Evolutionary conservation across 2,113 vertebrate genomes (phyloP).

Genomic region (Rhea pennata): DNA sequence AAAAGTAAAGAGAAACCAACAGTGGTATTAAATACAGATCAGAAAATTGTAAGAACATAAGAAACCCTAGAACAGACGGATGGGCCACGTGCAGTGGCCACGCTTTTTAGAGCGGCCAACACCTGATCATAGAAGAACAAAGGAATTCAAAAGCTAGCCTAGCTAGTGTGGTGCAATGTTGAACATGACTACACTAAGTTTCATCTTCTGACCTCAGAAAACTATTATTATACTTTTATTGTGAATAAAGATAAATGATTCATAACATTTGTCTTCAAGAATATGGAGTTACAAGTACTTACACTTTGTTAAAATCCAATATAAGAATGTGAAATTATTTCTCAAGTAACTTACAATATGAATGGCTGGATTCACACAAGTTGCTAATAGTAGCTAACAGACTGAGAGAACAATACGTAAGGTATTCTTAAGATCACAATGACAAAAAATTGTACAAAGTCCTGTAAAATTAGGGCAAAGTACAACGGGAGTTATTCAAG

Average conservation of each 20-base stretch:
- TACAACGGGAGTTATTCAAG: conserved; percentile 44
- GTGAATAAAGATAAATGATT: not conserved
- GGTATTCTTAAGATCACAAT: conserved; percentile 54
- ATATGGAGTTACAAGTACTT: not conserved
- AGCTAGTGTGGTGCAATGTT: not conserved
- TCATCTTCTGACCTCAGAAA: not conserved
- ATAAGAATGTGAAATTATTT: not conserved
- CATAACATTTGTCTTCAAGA: not conserved
- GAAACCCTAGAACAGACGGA: not conserved
- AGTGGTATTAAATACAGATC: not conserved
- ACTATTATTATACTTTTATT: not conserved
- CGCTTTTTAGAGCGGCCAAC: not conserved
- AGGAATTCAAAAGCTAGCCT: not conserved
- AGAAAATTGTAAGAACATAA: not conserved
- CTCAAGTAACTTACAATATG: not conserved
- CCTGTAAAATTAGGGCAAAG: conserved; percentile 49
- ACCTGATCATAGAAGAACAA: not conserved
- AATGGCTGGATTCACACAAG: not conserved
- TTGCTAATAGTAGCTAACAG: conserved; percentile 15
- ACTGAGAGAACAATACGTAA: conserved; percentile 9
- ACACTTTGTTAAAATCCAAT: not conserved
- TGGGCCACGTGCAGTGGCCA: not conserved
- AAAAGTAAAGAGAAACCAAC: not conserved
- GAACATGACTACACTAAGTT: not conserved
- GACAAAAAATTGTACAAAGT: conserved; percentile 54